Evolutionary conservation across 2,113 vertebrate species (phyloP).

Genomic region (Sebastes fasciatus): DNA sequence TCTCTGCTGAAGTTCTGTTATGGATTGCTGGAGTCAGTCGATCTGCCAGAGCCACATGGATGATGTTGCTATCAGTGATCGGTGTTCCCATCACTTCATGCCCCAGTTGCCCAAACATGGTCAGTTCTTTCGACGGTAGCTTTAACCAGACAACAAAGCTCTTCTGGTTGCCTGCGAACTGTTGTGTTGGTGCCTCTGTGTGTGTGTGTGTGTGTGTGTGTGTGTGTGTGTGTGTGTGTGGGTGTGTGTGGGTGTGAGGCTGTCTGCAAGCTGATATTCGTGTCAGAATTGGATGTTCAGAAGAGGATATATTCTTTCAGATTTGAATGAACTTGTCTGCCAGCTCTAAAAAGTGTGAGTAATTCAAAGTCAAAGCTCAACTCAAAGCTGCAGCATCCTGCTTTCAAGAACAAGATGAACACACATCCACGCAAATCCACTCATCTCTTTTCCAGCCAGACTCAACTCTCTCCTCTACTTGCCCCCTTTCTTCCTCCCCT

Average conservation of each 20-base stretch:
- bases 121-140: slow-evolving; percentile 29
- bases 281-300: slow-evolving; percentile 15
- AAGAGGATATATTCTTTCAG: not conserved
- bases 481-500: not conserved
- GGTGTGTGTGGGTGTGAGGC: not conserved
- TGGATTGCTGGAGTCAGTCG: too few relatives aligned
- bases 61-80: slow-evolving; percentile 18
- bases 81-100: slow-evolving; percentile 26
- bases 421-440: not conserved
- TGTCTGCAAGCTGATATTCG: not conserved
- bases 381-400: slow-evolving; percentile 32
- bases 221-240: not conserved
- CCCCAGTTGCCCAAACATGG: slow-evolving; percentile 48
- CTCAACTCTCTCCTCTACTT: not conserved
- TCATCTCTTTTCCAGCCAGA: not conserved
- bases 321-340: not conserved
- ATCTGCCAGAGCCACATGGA: slow-evolving; percentile 9
- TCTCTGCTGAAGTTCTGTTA: not conserved
- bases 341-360: slow-evolving; percentile 12
- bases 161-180: slow-evolving; percentile 16
- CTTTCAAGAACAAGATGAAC: slow-evolving; percentile 10
- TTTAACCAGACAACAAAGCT: slow-evolving; percentile 26
- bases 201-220: not conserved
- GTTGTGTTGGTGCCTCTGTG: not conserved
- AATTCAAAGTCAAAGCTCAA: not conserved